phyloP scores from a whole-genome alignment of 2,797 vertebrate genomes.

The Mormyrus hasselquistii region DNA sequence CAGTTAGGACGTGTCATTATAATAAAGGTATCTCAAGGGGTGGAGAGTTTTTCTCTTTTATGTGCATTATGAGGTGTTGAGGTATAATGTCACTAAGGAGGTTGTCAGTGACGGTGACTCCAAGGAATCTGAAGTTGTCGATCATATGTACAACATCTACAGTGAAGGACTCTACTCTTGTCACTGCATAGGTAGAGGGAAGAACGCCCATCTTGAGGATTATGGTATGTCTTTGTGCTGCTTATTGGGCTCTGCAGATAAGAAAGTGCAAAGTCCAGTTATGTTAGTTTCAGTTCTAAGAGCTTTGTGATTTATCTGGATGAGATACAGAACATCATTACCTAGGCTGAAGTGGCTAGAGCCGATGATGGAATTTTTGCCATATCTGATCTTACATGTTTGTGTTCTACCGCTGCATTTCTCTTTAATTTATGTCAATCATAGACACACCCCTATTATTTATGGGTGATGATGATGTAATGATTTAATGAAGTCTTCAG shows the following conservation, averaged over 20 bases:
- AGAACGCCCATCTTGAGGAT: not conserved
- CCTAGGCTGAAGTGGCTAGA: not conserved
- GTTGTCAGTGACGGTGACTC: not conserved
- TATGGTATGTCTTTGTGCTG: not conserved
- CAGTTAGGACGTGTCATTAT: not conserved
- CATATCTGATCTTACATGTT: not conserved
- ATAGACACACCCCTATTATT: not conserved
- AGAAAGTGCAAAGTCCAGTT: not conserved
- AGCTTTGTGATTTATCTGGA: not conserved
- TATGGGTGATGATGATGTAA: not conserved
- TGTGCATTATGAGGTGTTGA: not conserved
- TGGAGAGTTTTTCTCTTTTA: not conserved
- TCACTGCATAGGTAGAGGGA: not conserved
- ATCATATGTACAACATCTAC: not conserved
- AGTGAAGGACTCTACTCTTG: not conserved
- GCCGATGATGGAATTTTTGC: not conserved
- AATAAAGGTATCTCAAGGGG: not conserved
- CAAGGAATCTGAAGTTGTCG: not conserved
- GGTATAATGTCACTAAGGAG: not conserved
- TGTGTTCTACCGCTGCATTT: not conserved
- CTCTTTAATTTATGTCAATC: not conserved
- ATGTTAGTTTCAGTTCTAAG: not conserved
- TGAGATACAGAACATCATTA: not conserved
- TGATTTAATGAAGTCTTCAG: not conserved
- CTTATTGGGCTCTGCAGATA: not conserved